Evolutionary conservation across 2,797 vertebrate species (phyloP), one percentile per base, ranked within the genome.

Genomic region (Eulemur rubriventer): DNA sequence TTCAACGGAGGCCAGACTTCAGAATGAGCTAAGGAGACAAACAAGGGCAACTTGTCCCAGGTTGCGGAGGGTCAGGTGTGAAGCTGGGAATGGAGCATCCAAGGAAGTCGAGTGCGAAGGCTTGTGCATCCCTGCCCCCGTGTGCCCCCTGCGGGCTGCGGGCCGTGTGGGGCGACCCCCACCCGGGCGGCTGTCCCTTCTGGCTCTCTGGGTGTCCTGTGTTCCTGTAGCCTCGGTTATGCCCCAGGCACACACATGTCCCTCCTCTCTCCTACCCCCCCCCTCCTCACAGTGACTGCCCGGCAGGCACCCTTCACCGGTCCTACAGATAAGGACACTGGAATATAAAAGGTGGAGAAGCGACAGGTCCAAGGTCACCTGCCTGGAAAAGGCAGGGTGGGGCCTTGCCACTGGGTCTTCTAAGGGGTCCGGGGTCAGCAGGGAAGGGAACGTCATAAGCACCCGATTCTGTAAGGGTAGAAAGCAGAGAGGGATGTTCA

Each of bases 221-320:
- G 4, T 48, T 57, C 10, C 16, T n/a, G 9, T 35, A 24, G 67
- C 55, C 30, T 33, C 33, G 26, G 18, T 4, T 59, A 3, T 1
- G 30, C 7, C 52, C 46, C 70, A 30, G 70, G 38, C 48, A 28
- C 3, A 1, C 69, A 1, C 30, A 0, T 24, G 20, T n/a, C 57
- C 41, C 41, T 41, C 41, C 41, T 41, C 41, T 41, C 41, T 41
- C 43, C 43, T 9, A 8, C 43, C 43, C 43, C 8, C 1, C 69
- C 3, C 7, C 1, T 8, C 24, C 4, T 85, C 28, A 3, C 26
- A 18, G 0, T 28, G 17, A 2, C 28, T 38, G 7, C 84, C 2
- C 3, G 3, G 20, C 12, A 11, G 33, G 43, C 2, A 0, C 67
- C 22, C 0, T 3, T 6, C 7, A 2, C 72, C 20, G 2, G 0